Evolutionary conservation across 2,888 invertebrate genomes (phyloP).

Genomic region (Spatulosminthurus flaviceps): DNA sequence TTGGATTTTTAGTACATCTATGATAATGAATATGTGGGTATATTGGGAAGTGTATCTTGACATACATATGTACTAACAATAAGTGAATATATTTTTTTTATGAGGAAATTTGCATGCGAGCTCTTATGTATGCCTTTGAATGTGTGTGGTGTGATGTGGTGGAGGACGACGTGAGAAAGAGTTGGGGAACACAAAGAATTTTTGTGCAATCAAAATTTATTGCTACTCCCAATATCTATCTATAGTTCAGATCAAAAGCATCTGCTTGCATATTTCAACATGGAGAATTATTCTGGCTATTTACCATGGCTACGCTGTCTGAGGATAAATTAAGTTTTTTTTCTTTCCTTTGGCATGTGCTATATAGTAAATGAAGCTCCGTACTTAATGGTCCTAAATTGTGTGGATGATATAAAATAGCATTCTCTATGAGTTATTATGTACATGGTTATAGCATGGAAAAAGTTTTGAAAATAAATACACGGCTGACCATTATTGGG

Average conservation of each 20-base stretch:
- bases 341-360: too few species aligned
- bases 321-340: too few species aligned
- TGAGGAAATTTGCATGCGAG: conserved; percentile 3
- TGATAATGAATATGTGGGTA: too few species aligned
- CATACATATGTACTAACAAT: too few species aligned
- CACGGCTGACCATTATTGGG: background rate
- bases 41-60: background rate
- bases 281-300: background rate
- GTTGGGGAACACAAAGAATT: background rate
- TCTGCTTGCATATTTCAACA: background rate
- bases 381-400: too few species aligned
- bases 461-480: background rate
- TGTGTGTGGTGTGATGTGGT: background rate
- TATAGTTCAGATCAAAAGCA: background rate
- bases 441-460: too few species aligned
- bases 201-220: conserved; percentile 14
- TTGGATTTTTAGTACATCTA: too few species aligned
- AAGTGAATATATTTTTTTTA: background rate
- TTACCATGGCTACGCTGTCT: background rate
- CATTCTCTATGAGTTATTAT: too few species aligned
- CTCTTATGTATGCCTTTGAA: background rate
- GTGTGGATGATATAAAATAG: too few species aligned
- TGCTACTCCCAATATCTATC: conserved; percentile 1
- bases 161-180: conserved; percentile 15
- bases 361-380: too few species aligned